These are phyloP conservation scores for Gymnorhina tibicen DNA, from an alignment of 2,113 vertebrate species.

Conservation along the genomic window DNA sequence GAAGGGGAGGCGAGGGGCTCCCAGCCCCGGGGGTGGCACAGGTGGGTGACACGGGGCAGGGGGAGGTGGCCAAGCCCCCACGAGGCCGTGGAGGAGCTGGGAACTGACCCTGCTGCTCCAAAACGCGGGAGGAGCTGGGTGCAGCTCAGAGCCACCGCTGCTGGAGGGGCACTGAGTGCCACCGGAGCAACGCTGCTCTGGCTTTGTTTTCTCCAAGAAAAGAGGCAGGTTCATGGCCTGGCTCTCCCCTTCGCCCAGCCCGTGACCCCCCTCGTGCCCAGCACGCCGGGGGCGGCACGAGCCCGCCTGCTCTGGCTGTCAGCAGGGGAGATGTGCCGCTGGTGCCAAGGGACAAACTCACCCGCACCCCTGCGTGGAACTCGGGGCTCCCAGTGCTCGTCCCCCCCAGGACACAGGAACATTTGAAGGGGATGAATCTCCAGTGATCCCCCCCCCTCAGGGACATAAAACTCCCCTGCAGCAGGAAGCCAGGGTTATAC, in stretches of 20 bases:
- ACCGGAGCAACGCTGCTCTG: background rate
- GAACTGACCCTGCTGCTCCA: background rate
- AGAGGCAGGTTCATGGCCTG: background rate
- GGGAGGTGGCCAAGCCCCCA: background rate
- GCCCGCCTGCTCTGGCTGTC: background rate
- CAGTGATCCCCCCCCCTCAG: accelerated
- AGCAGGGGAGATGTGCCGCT: background rate
- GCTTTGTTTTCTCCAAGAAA: no score
- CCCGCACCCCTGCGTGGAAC: background rate
- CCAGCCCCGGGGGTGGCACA: background rate
- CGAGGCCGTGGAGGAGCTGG: background rate
- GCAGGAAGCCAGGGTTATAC: background rate
- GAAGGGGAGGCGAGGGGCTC: background rate
- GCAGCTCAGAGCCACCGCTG: background rate
- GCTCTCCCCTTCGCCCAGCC: background rate
- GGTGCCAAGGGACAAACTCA: background rate
- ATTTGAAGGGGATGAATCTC: background rate
- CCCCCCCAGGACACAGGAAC: background rate
- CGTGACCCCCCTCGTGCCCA: background rate
- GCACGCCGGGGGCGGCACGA: background rate
- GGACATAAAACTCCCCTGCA: background rate
- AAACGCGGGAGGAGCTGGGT: background rate
- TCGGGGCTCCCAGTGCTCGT: background rate
- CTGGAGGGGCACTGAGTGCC: background rate
- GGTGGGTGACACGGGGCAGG: background rate